Percentiles rank a stretch among this genome's conserved stretches.
These are phyloP conservation scores for Sturnira hondurensis DNA, from an alignment of 2,113 vertebrate genomes.

Conservation along the genomic window DNA sequence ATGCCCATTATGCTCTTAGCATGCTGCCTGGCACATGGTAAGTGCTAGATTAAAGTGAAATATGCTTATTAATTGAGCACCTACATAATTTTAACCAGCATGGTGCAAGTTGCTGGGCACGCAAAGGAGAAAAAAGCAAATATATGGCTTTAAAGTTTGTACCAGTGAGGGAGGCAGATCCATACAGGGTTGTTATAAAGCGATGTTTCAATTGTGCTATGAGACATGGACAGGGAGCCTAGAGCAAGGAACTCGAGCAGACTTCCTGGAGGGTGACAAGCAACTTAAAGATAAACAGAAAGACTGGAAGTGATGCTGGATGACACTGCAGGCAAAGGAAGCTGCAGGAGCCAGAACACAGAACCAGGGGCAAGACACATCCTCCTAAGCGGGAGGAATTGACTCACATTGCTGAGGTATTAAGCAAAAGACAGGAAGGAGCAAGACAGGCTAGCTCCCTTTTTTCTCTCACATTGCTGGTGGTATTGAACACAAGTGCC, in stretches of 20 bases:
- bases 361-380: neutral
- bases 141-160: neutral
- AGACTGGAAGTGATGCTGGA: neutral
- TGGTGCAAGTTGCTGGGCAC: neutral
- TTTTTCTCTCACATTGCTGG: neutral
- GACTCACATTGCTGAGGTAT: too few relatives aligned
- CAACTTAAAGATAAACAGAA: neutral
- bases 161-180: too few relatives aligned
- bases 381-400: rapidly evolving
- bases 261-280: neutral
- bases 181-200: neutral
- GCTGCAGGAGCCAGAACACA: neutral
- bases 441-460: neutral
- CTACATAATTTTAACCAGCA: neutral
- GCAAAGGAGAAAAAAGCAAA: neutral
- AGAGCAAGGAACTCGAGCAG: neutral
- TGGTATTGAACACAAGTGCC: neutral
- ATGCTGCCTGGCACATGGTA: neutral
- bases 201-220: neutral
- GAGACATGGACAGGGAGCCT: neutral
- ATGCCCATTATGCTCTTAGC: neutral
- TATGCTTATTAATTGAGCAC: neutral
- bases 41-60: neutral
- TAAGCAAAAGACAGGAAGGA: neutral
- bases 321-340: neutral